These are phyloP conservation scores for Ceratotherium simum DNA, from an alignment of 2,113 vertebrate species.

Conservation along the genomic window DNA sequence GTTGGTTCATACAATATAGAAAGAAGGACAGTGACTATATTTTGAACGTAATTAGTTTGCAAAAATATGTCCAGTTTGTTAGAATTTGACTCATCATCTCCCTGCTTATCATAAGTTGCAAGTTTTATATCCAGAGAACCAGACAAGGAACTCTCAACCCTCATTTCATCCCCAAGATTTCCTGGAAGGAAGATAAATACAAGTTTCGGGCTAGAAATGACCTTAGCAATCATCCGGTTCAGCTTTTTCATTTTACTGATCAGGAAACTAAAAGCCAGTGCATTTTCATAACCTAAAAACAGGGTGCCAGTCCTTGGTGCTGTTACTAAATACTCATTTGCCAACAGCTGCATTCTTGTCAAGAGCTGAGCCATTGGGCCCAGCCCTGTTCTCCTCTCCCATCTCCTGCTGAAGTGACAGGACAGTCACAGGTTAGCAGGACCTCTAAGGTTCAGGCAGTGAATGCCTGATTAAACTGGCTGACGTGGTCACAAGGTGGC, in stretches of 20 bases:
- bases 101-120: neutral
- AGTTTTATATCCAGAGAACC: constrained; percentile 1
- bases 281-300: neutral
- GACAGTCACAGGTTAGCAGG: neutral
- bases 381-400: neutral
- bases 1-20: neutral
- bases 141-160: neutral
- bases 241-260: neutral
- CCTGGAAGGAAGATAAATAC: neutral
- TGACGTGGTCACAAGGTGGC: neutral
- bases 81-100: neutral
- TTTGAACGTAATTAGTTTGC: constrained; percentile 24
- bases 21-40: neutral
- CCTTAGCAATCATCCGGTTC: neutral
- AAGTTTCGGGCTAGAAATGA: neutral
- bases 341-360: neutral
- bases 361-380: neutral
- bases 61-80: constrained; percentile 36
- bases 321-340: neutral
- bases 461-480: neutral
- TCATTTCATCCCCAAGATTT: neutral
- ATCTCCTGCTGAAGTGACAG: neutral
- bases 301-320: neutral
- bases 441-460: neutral
- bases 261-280: neutral